phyloP scores from a whole-genome alignment of 2,113 vertebrate species.

The Centropus bengalensis region DNA sequence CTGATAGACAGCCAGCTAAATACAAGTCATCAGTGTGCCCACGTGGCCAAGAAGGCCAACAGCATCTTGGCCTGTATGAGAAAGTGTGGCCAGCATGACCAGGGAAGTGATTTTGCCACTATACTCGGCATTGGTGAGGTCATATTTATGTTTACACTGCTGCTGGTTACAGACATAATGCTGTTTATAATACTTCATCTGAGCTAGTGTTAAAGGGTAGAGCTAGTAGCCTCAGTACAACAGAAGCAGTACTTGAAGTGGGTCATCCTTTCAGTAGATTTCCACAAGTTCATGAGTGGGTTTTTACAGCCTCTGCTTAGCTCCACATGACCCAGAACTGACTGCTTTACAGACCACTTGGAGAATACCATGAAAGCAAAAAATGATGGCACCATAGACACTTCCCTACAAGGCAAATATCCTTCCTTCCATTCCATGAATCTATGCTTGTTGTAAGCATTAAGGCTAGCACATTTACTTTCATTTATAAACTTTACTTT shows the following conservation, averaged over 20 bases:
- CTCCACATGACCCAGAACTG: background rate
- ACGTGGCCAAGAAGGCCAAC: too few species aligned
- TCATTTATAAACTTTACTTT: background rate
- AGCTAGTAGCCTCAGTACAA: background rate
- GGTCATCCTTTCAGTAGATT: conserved; percentile 17
- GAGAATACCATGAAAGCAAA: background rate
- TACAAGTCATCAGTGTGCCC: too few species aligned
- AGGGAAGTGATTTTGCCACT: too few species aligned
- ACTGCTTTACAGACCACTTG: background rate
- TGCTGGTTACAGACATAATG: background rate
- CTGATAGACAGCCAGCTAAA: too few species aligned
- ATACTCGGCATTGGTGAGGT: too few species aligned
- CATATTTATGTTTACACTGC: background rate
- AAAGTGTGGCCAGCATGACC: too few species aligned
- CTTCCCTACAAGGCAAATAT: background rate
- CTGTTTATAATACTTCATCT: rapidly evolving
- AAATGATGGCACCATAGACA: background rate
- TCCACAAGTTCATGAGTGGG: background rate
- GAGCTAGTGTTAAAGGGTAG: background rate
- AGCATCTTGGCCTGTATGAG: too few species aligned
- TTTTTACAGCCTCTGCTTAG: background rate
- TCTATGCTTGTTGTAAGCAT: background rate
- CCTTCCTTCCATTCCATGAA: background rate
- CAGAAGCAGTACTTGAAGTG: background rate
- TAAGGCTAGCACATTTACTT: background rate